These are phyloP conservation scores for Ennomos erosarius DNA, from an alignment of 2,888 invertebrate species.

Conservation along the genomic window DNA sequence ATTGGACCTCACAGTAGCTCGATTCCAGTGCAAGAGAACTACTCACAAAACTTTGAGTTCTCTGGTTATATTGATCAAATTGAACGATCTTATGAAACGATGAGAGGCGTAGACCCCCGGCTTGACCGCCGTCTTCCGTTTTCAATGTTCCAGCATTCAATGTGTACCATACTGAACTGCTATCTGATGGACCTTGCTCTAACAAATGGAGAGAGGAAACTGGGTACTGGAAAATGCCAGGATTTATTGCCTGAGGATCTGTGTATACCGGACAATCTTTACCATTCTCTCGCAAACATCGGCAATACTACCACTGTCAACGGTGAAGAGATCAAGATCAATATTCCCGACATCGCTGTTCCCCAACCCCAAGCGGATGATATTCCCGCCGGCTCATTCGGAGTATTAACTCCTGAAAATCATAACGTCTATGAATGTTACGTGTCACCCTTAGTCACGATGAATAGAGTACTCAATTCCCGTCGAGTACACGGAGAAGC, in stretches of 20 bases:
- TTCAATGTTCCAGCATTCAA: slow-evolving; percentile 44
- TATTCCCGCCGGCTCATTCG: slow-evolving; percentile 24
- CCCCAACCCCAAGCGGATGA: slow-evolving; percentile 26
- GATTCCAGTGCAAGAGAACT: slow-evolving; percentile 39
- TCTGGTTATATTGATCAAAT: slow-evolving; percentile 41
- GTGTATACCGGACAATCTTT: slow-evolving; percentile 34
- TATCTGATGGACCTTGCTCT: slow-evolving; percentile 32
- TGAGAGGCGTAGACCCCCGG: slow-evolving; percentile 42
- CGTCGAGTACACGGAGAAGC: slow-evolving; percentile 10
- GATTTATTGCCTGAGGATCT: slow-evolving; percentile 39
- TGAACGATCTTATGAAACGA: slow-evolving; percentile 37
- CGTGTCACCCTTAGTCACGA: slow-evolving; percentile 28
- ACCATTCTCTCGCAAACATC: slow-evolving; percentile 30
- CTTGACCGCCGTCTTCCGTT: slow-evolving; percentile 39
- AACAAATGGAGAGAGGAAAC: slow-evolving; percentile 38
- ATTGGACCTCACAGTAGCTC: slow-evolving; percentile 43
- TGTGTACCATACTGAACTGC: slow-evolving; percentile 38
- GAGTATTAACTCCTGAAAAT: neutral
- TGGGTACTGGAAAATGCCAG: slow-evolving; percentile 29
- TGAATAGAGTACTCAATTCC: slow-evolving; percentile 27
- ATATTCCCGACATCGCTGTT: slow-evolving; percentile 33
- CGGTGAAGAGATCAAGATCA: slow-evolving; percentile 37
- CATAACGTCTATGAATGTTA: slow-evolving; percentile 30
- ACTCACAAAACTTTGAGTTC: slow-evolving; percentile 43
- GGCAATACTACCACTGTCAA: slow-evolving; percentile 37